phyloP scores from a whole-genome alignment of 2,113 vertebrate species.

The Callionymus lyra region DNA sequence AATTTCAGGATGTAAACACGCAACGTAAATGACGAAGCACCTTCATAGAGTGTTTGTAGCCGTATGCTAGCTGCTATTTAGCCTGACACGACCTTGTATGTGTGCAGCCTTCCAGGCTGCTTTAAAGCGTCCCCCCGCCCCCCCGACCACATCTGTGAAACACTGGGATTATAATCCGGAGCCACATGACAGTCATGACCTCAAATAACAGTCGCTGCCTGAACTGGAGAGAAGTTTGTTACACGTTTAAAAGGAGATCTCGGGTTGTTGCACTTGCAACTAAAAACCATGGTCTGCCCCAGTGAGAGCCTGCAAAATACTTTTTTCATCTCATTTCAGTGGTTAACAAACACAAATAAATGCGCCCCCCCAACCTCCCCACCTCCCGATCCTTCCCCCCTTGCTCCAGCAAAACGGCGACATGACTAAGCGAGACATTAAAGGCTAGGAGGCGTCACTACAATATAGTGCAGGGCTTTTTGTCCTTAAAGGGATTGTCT shows the following conservation, averaged over 20 bases:
- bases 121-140: too few relatives aligned
- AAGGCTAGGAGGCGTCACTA: slow-evolving; percentile 63
- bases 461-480: slow-evolving; percentile 89
- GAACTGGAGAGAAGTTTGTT: slow-evolving; percentile 3
- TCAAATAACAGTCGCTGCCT: slow-evolving; percentile 23
- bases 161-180: too few relatives aligned
- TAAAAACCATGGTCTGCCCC: slow-evolving; percentile 4
- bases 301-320: neutral
- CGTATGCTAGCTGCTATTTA: too few relatives aligned
- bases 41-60: too few relatives aligned
- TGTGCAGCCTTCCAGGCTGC: too few relatives aligned
- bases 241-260: slow-evolving; percentile 1
- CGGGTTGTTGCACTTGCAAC: neutral
- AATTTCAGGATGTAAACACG: too few relatives aligned
- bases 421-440: slow-evolving; percentile 38
- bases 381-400: slow-evolving; percentile 6
- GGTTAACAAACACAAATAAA: too few relatives aligned
- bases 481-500: slow-evolving; percentile 98
- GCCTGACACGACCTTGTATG: too few relatives aligned
- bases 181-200: too few relatives aligned
- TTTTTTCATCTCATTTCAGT: slow-evolving; percentile 5
- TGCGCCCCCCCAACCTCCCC: slow-evolving; percentile 3
- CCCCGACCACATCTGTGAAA: too few relatives aligned
- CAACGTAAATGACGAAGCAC: too few relatives aligned
- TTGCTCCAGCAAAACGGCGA: slow-evolving; percentile 34